phyloP scores from a whole-genome alignment of 2,797 vertebrate species.

The Staurois parvus region DNA sequence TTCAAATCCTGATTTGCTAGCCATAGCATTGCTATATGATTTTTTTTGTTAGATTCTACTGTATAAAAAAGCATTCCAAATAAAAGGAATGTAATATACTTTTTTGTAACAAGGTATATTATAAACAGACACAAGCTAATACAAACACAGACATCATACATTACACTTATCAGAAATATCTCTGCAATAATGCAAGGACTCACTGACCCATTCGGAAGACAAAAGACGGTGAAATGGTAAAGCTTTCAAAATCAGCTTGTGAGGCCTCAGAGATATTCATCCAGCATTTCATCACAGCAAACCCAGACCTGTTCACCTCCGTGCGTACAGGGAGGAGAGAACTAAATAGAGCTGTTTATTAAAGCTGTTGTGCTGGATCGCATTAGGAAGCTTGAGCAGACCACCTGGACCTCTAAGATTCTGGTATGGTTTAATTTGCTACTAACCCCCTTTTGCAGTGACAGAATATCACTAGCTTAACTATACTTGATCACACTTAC shows the following conservation, averaged over 20 bases:
- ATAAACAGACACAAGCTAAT: conserved; percentile 65
- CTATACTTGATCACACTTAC: conserved; percentile 72
- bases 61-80: conserved; percentile 76
- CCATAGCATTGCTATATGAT: conserved; percentile 67
- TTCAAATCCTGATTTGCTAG: conserved; percentile 66
- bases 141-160: conserved; percentile 61
- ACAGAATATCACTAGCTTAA: conserved; percentile 73
- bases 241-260: conserved; percentile 82
- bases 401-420: conserved; percentile 84
- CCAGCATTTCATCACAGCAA: conserved; percentile 86
- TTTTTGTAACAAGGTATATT: conserved; percentile 8
- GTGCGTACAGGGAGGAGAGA: conserved; percentile 79
- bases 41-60: conserved; percentile 71
- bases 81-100: conserved; percentile 56
- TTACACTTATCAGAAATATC: conserved; percentile 74
- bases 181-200: conserved; percentile 79
- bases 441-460: conserved; percentile 75
- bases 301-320: conserved; percentile 82
- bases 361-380: conserved; percentile 83
- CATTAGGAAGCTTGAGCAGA: conserved; percentile 80
- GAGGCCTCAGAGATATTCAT: conserved; percentile 85
- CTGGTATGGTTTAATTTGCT: conserved; percentile 83
- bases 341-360: conserved; percentile 88
- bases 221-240: conserved; percentile 82
- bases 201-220: conserved; percentile 88